phyloP scores from a whole-genome alignment of 2,888 invertebrate genomes.

The Eugnorisma glareosa region DNA sequence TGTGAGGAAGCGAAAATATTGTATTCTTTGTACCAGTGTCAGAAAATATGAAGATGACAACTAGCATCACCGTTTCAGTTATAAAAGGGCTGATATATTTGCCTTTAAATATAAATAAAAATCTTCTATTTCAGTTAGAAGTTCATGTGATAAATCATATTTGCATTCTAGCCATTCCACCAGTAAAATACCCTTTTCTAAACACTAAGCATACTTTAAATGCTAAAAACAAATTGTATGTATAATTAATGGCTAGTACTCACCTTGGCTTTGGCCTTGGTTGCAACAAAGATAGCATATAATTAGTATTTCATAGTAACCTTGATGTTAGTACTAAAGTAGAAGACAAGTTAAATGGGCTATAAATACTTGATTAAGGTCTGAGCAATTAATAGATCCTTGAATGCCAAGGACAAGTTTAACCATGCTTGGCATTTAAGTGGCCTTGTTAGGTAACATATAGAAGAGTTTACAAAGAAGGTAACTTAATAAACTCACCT shows the following conservation, averaged over 20 bases:
- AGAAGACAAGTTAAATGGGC: constrained; percentile 16
- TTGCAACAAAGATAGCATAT: constrained; percentile 70
- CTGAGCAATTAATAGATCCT: constrained; percentile 17
- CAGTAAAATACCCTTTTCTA: not conserved
- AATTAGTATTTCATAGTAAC: constrained; percentile 54
- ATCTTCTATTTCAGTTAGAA: not conserved
- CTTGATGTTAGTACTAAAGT: constrained; percentile 44
- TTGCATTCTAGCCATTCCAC: not conserved
- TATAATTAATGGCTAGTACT: constrained; percentile 62
- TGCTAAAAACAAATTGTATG: constrained; percentile 3
- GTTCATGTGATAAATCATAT: not conserved
- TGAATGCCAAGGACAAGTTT: constrained; percentile 27
- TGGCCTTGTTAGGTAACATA: not conserved
- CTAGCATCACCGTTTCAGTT: not conserved
- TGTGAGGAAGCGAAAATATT: not conserved
- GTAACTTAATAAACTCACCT: constrained; percentile 87
- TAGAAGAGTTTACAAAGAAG: not conserved
- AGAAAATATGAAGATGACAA: not conserved
- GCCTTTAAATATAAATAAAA: not conserved
- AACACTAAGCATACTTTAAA: not conserved
- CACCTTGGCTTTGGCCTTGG: constrained; percentile 77
- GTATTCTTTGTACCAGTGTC: not conserved
- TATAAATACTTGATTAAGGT: constrained; percentile 42
- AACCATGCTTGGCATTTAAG: constrained; percentile 6
- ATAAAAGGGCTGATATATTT: not conserved